Base-by-base conservation (phyloP, 2,113 vertebrate species). In the Callipepla californica region DNA sequence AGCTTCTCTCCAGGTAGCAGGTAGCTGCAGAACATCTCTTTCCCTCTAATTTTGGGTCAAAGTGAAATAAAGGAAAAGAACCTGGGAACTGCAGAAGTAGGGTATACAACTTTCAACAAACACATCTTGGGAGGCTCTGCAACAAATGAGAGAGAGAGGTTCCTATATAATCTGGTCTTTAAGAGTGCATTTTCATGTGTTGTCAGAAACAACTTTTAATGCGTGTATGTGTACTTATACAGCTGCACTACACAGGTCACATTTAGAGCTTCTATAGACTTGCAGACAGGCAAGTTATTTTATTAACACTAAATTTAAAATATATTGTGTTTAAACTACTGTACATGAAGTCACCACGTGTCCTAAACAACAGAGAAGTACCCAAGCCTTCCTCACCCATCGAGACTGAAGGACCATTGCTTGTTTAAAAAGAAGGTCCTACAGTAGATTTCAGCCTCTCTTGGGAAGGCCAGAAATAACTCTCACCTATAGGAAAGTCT, bases 401-500 rank as follows among this genome's bases (percentile, higher is more conserved):
- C 34, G 30, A 20, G 26, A 74, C 20, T 32, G 18, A 89, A 87
- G 14, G 55, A 74, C 42, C 32, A 48, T 30, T 75, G 16, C 44
- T 78, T 65, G 32, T 42, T 30, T 7, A 14, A 48, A 75, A 92
- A 91, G 65, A 8, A 55, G 10, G 17, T 23, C 40, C 40, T 40
- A 40, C 42, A 92, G 53, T 65, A 83, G 30, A 53, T 92, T 86
- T 83, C 82, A 90, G 61, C 4, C 47, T 79, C 50, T 83, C 85
- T 53, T 22, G 11, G 21, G 23, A 91, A 92, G 30, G 45, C 57
- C 89, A 91, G 57, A 89, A 94, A 95, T 77, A 1, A 51, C 18
- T 83, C 47, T 92, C 19, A 95, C 51, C 51, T 91, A 53, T 53
- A 67, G 23, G 69, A 85, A 94, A 75, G 65, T 68, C 85, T 90